Base-by-base conservation (phyloP, 2,113 vertebrate genomes). In the Salvelinus namaycush region DNA sequence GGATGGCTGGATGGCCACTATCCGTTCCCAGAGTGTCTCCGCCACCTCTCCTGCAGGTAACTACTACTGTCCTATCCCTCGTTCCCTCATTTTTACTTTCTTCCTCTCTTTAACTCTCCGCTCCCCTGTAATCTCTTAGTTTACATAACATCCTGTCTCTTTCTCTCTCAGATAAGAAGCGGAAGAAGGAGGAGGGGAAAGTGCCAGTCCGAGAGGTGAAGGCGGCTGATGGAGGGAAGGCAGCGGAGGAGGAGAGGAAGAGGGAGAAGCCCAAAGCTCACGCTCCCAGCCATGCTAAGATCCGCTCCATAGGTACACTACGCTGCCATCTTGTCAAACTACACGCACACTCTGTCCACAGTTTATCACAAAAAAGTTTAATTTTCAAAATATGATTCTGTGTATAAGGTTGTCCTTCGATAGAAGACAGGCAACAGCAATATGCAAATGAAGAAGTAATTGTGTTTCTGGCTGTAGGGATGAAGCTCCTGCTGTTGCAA, bases 1-100 rank as follows among this genome's bases (percentile, higher is more conserved):
- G n/a, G 96, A 96, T 0, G 96, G 97, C 74, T 98, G 97, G 97
- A 98, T 99, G 97, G 95, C 94, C 0, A 96, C 95, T 11, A 98
- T 99, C 77, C 96, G 96, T 16, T 97, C 97, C 31, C 97, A 99
- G 83, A 99, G 96, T 1, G 93, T 95, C 5, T 83, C 94, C 0
- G 90, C 93, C 74, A 88, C n/a, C 48, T 90, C 89, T 3, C 89
- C 93, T 49, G 89, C 92, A 34, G 94, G 94, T 95, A 91, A 2
- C 5, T 0, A 29, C n/a, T 14, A 0, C 1, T 14, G 1, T 12
- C 34, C 22, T 44, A 27, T 1, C 27, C n/a, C 13, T 48, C 5
- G 44, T 31, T 49, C 12, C 29, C 16, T 29, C 11, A 29, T 64
- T 54, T 24, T 4, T 1, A 26, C 69, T 70, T 0, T 5, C 68